Base-by-base conservation (phyloP, 1,140 invertebrate species). In the Musca vetustissima region DNA sequence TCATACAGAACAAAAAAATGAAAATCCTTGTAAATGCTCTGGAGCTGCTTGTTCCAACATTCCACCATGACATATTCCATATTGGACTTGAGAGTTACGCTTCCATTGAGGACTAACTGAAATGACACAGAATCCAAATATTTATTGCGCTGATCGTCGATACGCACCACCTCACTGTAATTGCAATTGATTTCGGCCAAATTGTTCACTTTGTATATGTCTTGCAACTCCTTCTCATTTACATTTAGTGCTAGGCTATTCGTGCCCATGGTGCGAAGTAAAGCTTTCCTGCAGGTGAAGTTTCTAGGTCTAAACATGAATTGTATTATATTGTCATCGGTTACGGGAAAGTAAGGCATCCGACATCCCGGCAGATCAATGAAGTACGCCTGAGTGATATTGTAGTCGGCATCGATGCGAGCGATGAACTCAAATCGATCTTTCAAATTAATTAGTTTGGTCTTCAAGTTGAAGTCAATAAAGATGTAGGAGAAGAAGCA, bases 361-460 rank as follows among this genome's bases (percentile, higher is more conserved):
- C 88, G 88, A 78, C 94, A 96, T 21, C 92, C 90, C 9, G 86
- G 82, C 1, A 90, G 93, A 72, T 90, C 86, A n/a, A 95, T 88
- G 15, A 87, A 87, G 53, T 84, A 87, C 70, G 84, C 64, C 69
- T 78, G 75, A 1, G 52, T 81, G n/a, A 72, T 59, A 32, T 78
- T 79, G 4, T 80, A 74, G 1, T 72, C 68, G 22, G 74, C 75
- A 22, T 79, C 77, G 48, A 78, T 75, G 24, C 77, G 74, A 4
- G 79, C 73, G 61, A 79, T 71, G 24, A 81, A 81, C 14, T 79
- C 79, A 43, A 81, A 76, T 19, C 77, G 73, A 72, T 81, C 79
- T 8, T 73, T 73, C 1, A 81, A 65, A 1, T 71, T 67, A 0
- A 77, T 64, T 15, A 81, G 11, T 69, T 81, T 78, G 15, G 79